Conservation (phyloP, 2,888 invertebrate genomes). For the Drosophila meridiana region DNA sequence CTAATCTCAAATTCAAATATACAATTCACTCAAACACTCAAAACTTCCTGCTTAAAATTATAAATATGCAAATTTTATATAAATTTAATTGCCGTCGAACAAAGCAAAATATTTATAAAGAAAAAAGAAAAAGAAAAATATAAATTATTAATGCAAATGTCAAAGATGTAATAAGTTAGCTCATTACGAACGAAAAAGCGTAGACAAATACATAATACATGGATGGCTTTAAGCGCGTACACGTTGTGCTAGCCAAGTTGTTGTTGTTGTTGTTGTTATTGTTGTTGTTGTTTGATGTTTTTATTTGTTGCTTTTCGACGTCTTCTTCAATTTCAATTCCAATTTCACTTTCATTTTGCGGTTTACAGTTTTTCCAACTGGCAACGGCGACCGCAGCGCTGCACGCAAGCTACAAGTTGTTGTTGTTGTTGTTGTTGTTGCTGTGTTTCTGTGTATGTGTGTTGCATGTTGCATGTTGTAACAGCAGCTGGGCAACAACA, state of each 20-base stretch:
- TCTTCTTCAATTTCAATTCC: constrained; percentile 79
- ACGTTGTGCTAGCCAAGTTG: constrained; percentile 9
- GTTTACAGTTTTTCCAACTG: constrained; percentile 72
- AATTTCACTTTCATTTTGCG: constrained; percentile 78
- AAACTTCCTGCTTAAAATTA: constrained; percentile 36
- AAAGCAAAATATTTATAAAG: constrained; percentile 12
- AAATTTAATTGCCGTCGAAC: constrained; percentile 19
- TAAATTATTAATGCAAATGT: constrained; percentile 53
- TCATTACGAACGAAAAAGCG: constrained; percentile 45
- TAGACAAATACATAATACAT: constrained; percentile 36
- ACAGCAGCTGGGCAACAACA: constrained; percentile 62
- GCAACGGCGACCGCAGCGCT: constrained; percentile 55
- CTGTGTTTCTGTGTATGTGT: constrained; percentile 29
- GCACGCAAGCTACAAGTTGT: constrained; percentile 67
- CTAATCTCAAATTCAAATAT: constrained; percentile 12
- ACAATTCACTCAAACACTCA: not conserved
- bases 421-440: constrained; percentile 4
- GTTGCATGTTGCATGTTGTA: constrained; percentile 68
- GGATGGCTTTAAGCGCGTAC: constrained; percentile 8
- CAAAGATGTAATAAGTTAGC: constrained; percentile 46
- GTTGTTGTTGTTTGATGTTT: too few relatives aligned
- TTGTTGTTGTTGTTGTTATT: not conserved
- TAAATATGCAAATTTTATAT: constrained; percentile 17
- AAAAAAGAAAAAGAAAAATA: constrained; percentile 4
- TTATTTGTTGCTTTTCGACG: constrained; percentile 43